Evolutionary conservation across 1,140 invertebrate genomes (phyloP).

Genomic region (Homalodisca vitripennis): DNA sequence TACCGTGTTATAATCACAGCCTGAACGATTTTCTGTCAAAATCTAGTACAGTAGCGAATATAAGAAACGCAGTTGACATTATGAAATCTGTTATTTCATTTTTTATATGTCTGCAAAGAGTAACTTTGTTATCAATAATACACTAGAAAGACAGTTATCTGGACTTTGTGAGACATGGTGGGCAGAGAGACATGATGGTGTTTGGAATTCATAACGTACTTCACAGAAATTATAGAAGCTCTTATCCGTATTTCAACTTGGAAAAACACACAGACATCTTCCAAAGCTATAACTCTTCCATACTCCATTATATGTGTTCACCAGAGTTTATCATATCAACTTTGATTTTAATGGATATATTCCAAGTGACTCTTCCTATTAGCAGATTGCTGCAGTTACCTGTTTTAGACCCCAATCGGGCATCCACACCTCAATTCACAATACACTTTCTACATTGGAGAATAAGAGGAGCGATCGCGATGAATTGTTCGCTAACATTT

Average conservation of each 20-base stretch:
- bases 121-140: neutral
- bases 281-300: neutral
- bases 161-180: conserved; percentile 8
- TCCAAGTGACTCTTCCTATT: neutral
- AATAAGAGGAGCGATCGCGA: neutral
- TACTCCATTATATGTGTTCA: neutral
- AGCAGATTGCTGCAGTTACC: neutral
- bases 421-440: neutral
- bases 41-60: conserved; percentile 27
- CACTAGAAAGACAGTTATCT: neutral
- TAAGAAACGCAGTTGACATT: conserved; percentile 32
- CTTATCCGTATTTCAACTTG: neutral
- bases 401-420: neutral
- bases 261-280: neutral
- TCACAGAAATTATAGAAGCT: neutral
- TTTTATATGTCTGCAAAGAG: conserved; percentile 40
- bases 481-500: neutral
- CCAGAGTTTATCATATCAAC: neutral
- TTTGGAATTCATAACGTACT: neutral
- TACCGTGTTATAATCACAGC: conserved; percentile 41
- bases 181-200: conserved; percentile 19
- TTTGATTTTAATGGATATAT: neutral
- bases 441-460: neutral
- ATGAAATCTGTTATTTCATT: conserved; percentile 42
- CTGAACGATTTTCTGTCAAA: conserved; percentile 40